Evolutionary conservation across 1,140 invertebrate genomes (phyloP).

Genomic region (Ericerus pela): DNA sequence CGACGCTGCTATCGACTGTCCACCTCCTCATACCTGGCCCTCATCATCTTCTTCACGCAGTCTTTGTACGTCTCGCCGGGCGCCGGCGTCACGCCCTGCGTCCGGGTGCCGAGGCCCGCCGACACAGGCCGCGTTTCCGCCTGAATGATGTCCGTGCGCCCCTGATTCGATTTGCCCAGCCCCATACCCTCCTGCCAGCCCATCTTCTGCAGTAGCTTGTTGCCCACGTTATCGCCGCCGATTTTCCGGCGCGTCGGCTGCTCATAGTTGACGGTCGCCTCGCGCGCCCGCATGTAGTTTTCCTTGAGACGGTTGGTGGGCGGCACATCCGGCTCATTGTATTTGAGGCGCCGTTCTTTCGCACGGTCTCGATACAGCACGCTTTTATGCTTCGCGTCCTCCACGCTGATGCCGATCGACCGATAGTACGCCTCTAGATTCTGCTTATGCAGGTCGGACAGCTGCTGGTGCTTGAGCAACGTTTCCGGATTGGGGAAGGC

Average conservation of each 20-base stretch:
- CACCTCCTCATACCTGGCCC: constrained; percentile 63
- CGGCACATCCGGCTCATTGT: constrained; percentile 71
- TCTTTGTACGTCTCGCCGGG: constrained; percentile 79
- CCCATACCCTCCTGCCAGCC: constrained; percentile 95
- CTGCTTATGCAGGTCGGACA: constrained; percentile 91
- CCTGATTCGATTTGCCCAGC: constrained; percentile 81
- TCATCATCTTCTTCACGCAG: constrained; percentile 82
- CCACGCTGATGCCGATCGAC: constrained; percentile 37
- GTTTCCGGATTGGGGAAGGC: constrained; percentile 82
- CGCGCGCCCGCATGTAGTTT: constrained; percentile 43
- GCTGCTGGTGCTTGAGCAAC: constrained; percentile 75
- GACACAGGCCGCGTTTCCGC: constrained; percentile 47
- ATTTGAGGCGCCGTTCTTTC: constrained; percentile 86
- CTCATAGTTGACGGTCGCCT: constrained; percentile 39
- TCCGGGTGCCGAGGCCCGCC: constrained; percentile 58
- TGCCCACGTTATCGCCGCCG: constrained; percentile 77
- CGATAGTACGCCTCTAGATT: constrained; percentile 60
- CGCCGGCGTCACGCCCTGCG: constrained; percentile 52
- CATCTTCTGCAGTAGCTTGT: constrained; percentile 92
- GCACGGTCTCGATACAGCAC: constrained; percentile 82
- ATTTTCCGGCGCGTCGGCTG: constrained; percentile 57
- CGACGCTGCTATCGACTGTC: constrained; percentile 16
- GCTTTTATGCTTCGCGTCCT: constrained; percentile 36
- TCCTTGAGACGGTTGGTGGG: constrained; percentile 53
- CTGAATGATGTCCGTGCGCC: constrained; percentile 81